These are phyloP conservation scores for Phrynosoma platyrhinos DNA, from an alignment of 2,113 vertebrate genomes.

Conservation along the genomic window DNA sequence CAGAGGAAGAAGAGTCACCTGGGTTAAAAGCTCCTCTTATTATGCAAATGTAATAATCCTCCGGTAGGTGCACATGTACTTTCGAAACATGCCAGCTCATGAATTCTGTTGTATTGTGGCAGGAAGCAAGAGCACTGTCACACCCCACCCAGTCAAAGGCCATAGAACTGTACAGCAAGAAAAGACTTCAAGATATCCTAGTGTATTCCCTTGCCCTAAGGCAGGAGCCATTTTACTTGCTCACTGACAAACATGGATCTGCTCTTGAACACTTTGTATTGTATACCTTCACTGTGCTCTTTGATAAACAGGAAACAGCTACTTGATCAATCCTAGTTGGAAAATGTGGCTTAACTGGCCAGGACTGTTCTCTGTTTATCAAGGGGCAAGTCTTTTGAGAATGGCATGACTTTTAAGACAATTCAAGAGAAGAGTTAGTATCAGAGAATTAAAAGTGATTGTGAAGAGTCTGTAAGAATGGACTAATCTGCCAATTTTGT, in stretches of 20 bases:
- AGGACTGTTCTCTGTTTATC: not conserved
- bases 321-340: not conserved
- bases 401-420: not conserved
- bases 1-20: conserved; percentile 12
- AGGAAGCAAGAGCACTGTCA: conserved; percentile 4
- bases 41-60: not conserved
- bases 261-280: not conserved
- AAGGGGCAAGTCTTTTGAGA: not conserved
- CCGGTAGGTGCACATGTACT: not conserved
- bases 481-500: not conserved
- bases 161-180: not conserved
- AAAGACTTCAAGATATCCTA: not conserved
- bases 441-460: not conserved
- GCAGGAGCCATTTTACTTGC: not conserved
- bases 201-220: not conserved
- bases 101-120: not conserved
- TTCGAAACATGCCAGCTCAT: not conserved
- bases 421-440: not conserved
- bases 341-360: not conserved
- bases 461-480: not conserved
- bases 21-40: conserved; percentile 34
- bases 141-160: not conserved
- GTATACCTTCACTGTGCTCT: not conserved
- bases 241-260: not conserved
- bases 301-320: conserved; percentile 32